Percentiles rank a stretch among this genome's conserved stretches.
Conservation (phyloP, 2,797 vertebrate genomes). For the Oophaga sylvatica region DNA sequence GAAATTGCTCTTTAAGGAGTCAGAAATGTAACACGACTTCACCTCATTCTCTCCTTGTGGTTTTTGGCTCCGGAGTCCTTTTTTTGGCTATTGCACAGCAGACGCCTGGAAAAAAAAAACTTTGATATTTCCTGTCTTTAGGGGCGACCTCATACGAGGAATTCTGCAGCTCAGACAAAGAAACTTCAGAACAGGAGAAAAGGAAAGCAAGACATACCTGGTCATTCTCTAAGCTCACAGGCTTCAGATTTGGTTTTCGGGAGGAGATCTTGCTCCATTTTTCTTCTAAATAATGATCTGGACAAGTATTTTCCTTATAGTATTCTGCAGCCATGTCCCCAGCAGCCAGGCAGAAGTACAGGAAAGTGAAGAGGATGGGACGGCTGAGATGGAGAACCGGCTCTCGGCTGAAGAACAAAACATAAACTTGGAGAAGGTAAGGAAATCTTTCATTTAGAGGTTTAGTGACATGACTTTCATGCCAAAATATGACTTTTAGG, state of each 20-base stretch:
- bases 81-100: conserved; percentile 42
- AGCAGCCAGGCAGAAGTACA: neutral
- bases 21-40: neutral
- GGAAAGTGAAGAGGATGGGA: conserved; percentile 2
- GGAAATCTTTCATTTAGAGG: neutral
- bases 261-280: neutral
- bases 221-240: neutral
- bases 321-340: conserved; percentile 30
- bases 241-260: neutral
- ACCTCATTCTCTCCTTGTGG: conserved; percentile 9
- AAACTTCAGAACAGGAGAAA: conserved; percentile 12
- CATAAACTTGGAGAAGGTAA: conserved; percentile 30
- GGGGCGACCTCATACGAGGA: conserved; percentile 45
- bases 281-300: conserved; percentile 35
- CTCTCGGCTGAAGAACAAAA: conserved; percentile 18
- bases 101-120: conserved; percentile 47
- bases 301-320: conserved; percentile 32
- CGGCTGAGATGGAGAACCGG: neutral
- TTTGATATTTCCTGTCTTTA: conserved; percentile 58
- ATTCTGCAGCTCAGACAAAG: conserved; percentile 50
- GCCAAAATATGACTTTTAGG: neutral
- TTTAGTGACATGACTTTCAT: neutral
- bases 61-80: conserved; percentile 9
- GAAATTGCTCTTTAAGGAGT: neutral
- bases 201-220: neutral